A percentile compares a stretch with the other conserved stretches of the same genome.
phyloP scores from a whole-genome alignment of 2,888 invertebrate species.

The Aleiodes testaceus region DNA sequence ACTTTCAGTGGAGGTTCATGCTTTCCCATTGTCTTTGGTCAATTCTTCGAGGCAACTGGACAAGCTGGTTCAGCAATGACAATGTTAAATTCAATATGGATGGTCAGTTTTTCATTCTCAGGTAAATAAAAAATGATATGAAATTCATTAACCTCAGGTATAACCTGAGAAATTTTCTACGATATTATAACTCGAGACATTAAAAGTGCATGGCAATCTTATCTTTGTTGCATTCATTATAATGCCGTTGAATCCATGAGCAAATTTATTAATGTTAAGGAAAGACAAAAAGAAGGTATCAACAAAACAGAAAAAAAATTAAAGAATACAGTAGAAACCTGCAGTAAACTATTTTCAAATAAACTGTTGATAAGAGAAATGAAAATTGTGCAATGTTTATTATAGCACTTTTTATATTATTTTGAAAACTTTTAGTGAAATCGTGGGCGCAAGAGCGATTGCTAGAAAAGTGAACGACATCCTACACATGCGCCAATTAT shows the following conservation, averaged over 20 bases:
- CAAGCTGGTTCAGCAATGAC: slow-evolving; percentile 82
- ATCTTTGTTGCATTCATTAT: slow-evolving; percentile 16
- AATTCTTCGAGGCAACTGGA: slow-evolving; percentile 79
- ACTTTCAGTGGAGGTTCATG: slow-evolving; percentile 81
- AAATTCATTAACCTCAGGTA: not conserved
- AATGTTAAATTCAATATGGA: slow-evolving; percentile 81
- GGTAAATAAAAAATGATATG: slow-evolving; percentile 71
- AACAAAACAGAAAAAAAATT: not conserved
- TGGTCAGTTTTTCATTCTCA: slow-evolving; percentile 78
- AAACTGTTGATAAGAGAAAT: too few species aligned
- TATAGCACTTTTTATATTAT: too few species aligned
- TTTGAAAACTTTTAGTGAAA: too few species aligned
- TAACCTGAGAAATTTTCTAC: not conserved
- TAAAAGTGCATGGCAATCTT: slow-evolving; percentile 6
- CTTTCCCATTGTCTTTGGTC: slow-evolving; percentile 82
- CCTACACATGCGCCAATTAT: too few species aligned
- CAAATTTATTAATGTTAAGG: slow-evolving; percentile 13
- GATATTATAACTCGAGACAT: slow-evolving; percentile 13
- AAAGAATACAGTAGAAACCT: not conserved
- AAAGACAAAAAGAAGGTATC: not conserved
- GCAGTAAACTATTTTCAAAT: not conserved
- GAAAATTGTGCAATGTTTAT: too few species aligned
- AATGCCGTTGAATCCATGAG: not conserved
- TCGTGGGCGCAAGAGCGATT: too few species aligned
- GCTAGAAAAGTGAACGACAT: too few species aligned